These are phyloP conservation scores for Pongo abelii DNA, from an alignment of 2,113 vertebrate genomes.

Conservation along the genomic window DNA sequence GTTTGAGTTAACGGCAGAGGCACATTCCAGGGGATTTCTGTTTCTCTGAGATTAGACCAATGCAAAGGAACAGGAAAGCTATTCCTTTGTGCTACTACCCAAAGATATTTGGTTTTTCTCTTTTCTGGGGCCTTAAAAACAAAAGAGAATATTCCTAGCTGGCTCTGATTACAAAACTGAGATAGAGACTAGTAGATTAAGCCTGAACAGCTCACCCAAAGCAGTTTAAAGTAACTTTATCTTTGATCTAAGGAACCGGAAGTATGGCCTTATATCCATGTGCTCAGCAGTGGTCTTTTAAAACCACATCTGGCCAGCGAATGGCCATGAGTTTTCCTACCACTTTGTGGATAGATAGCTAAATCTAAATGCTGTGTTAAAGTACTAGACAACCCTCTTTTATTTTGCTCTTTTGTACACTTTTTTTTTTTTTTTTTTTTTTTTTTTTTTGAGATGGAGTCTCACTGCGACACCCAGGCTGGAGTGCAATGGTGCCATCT, in stretches of 20 bases:
- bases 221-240: slow-evolving; percentile 44
- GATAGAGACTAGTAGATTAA: slow-evolving; percentile 15
- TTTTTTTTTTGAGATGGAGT: background rate
- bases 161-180: slow-evolving; percentile 14
- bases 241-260: slow-evolving; percentile 20
- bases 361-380: slow-evolving; percentile 21
- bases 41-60: slow-evolving; percentile 27
- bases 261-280: background rate
- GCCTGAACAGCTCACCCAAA: background rate
- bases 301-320: slow-evolving; percentile 24
- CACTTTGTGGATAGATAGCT: background rate
- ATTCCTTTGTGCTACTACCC: slow-evolving; percentile 35
- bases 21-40: slow-evolving; percentile 5
- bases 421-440: background rate
- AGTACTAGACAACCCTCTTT: background rate
- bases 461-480: background rate
- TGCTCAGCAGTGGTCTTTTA: slow-evolving; percentile 27
- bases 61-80: background rate
- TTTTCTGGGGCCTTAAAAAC: slow-evolving; percentile 25
- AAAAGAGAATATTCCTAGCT: slow-evolving; percentile 6
- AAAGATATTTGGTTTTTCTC: background rate
- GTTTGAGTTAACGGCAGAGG: slow-evolving; percentile 34
- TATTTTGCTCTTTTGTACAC: background rate
- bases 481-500: background rate
- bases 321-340: background rate